Percentiles rank a stretch among this genome's conserved stretches.
Conservation (phyloP, 2,797 vertebrate species). For the Atherinosoma microstoma region DNA sequence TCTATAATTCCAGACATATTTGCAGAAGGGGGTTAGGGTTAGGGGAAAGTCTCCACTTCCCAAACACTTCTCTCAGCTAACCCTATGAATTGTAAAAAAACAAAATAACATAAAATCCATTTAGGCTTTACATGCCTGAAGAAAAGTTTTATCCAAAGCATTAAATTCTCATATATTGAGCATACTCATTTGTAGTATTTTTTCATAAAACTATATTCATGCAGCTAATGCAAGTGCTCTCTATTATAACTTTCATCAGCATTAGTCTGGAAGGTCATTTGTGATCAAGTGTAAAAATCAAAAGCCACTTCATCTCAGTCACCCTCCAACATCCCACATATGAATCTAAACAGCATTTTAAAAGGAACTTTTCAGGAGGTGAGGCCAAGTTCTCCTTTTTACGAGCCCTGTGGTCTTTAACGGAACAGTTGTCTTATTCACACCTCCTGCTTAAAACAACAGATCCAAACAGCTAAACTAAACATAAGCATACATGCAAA, state of each 20-base stretch:
- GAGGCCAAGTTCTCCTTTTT: constrained; percentile 34
- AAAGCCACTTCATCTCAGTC: constrained; percentile 4
- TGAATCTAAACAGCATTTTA: not conserved
- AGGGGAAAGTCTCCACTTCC: too few species aligned
- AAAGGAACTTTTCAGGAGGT: constrained; percentile 59
- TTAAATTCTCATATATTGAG: too few species aligned
- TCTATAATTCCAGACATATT: not conserved
- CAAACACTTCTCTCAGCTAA: too few species aligned
- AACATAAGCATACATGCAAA: constrained; percentile 40
- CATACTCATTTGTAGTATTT: too few species aligned
- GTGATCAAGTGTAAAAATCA: too few species aligned
- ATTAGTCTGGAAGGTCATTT: not conserved
- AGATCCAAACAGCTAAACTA: constrained; percentile 35
- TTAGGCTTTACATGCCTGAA: too few species aligned
- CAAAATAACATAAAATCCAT: too few species aligned
- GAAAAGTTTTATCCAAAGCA: not conserved
- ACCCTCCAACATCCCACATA: constrained; percentile 15
- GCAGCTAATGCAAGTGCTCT: not conserved
- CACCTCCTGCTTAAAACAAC: constrained; percentile 73
- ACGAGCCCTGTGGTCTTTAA: constrained; percentile 61
- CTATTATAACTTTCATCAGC: not conserved
- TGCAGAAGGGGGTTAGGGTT: too few species aligned
- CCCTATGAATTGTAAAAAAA: too few species aligned
- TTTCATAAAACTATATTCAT: not conserved
- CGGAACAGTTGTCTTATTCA: constrained; percentile 61